Conservation (phyloP, 2,797 vertebrate species). For the Linurgus olivaceus region DNA sequence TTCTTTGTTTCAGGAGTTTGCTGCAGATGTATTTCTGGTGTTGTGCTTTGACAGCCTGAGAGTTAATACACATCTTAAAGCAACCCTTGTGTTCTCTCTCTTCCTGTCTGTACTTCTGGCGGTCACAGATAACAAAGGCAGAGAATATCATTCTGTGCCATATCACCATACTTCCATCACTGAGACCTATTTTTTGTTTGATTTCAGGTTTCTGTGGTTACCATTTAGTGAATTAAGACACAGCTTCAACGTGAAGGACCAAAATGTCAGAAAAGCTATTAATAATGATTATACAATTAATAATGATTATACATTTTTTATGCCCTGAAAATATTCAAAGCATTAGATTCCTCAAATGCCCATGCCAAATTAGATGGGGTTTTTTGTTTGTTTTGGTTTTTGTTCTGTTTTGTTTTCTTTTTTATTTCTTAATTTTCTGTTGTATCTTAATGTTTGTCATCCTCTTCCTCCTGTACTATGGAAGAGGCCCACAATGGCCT, state of each 20-base stretch:
- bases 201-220: slow-evolving; percentile 13
- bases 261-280: neutral
- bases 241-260: neutral
- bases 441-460: neutral
- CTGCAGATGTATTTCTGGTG: neutral
- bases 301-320: neutral
- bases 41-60: neutral
- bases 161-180: neutral
- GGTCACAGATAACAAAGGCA: neutral
- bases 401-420: neutral
- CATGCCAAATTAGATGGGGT: neutral
- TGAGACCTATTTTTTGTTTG: neutral
- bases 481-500: neutral
- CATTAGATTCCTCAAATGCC: neutral
- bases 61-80: neutral
- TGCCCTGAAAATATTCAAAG: neutral
- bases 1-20: neutral
- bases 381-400: neutral
- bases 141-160: neutral
- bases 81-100: neutral
- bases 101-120: neutral
- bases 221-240: neutral
- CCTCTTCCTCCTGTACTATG: neutral
- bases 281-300: neutral
- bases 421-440: neutral